Percentiles rank a stretch among this genome's conserved stretches.
Evolutionary conservation across 1,140 invertebrate species (phyloP).

Genomic region (Drosophila pruinosa): DNA sequence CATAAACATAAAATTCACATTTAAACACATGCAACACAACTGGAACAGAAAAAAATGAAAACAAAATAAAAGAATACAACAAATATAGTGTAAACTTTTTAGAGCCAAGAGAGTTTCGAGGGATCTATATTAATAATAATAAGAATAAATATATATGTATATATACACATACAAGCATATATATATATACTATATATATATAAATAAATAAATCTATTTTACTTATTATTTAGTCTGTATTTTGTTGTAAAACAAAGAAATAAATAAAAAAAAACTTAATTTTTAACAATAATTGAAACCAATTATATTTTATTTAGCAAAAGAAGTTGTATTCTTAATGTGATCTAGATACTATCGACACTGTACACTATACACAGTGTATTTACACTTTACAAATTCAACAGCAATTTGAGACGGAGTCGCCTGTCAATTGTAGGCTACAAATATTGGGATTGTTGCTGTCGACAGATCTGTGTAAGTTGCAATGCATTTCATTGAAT

Average conservation of each 20-base stretch:
- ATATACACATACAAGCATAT: constrained; percentile 71
- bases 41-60: constrained; percentile 31
- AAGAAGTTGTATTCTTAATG: not conserved
- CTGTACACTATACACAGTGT: not conserved
- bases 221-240: constrained; percentile 81
- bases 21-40: constrained; percentile 38
- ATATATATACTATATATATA: constrained; percentile 58
- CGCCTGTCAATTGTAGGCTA: not conserved
- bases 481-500: not conserved
- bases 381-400: not conserved
- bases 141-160: constrained; percentile 59
- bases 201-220: constrained; percentile 78
- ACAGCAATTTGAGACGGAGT: not conserved
- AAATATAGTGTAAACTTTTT: constrained; percentile 72
- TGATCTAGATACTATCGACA: not conserved
- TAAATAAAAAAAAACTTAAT: constrained; percentile 71
- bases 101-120: constrained; percentile 57
- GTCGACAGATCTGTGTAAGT: not conserved
- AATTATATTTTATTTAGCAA: too few species aligned
- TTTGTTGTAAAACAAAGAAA: constrained; percentile 78
- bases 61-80: constrained; percentile 43
- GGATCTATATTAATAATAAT: constrained; percentile 76
- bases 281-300: constrained; percentile 68
- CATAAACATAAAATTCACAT: constrained; percentile 34
- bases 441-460: not conserved